Evolutionary conservation across 1,140 invertebrate species (phyloP).

Genomic region (Caenorhabditis elegans): WBcel235 BX284602.5:3551001-3551500

Average conservation of each 20-base stretch:
- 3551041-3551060: too few relatives aligned
- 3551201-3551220: slow-evolving; percentile 9
- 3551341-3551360: not conserved
- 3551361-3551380: not conserved
- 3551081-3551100: too few relatives aligned
- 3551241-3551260: not conserved
- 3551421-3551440: not conserved
- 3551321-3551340: not conserved
- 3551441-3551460: too few relatives aligned
- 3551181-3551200: too few relatives aligned
- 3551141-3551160: too few relatives aligned
- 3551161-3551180: too few relatives aligned
- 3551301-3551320: not conserved
- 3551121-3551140: too few relatives aligned
- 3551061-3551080: too few relatives aligned
- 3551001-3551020: too few relatives aligned
- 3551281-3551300: not conserved
- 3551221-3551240: not conserved
- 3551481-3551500: not conserved
- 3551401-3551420: not conserved
- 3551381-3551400: not conserved
- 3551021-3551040: too few relatives aligned
- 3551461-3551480: not conserved
- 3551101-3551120: too few relatives aligned
- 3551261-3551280: not conserved